Evolutionary conservation across 2,113 vertebrate genomes (phyloP), one percentile per base, ranked within the genome.

Genomic region (Polyodon spathula): DNA sequence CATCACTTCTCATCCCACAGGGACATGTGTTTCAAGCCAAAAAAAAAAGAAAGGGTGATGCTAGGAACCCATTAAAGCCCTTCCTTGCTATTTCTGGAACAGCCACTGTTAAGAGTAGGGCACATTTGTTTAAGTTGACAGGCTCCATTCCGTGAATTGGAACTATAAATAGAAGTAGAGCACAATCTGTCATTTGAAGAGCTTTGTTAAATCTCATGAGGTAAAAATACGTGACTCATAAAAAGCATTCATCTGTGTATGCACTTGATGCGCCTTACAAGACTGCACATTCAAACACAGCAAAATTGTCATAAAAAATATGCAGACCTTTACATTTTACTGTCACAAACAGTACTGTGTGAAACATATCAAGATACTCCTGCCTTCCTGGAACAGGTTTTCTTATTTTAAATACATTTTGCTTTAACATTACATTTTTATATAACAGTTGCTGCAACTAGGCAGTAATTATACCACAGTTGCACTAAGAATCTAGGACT

Each of bases 121-220:
- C 44, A 39, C 43, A 50, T 60, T 38, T 38, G 41, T 60, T 60
- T 39, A 39, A 60, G 59, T n/a, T 60, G 44, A 40, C 59, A 39
- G 59, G 17, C 46, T 60, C 15, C 9, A 17, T n/a, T 58, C 56
- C 56, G 10, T 17, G 40, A 58, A 43, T 58, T 41, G 42, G 39
- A 39, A 43, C 56, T 58, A 58, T 58, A 58, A 43, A 58, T 58
- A 58, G 56, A 17, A n/a, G 41, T 27, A 27, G 38, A 43, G 37
- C 40, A 42, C 39, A 43, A 58, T 58, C 56, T 58, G 56, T 58
- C 56, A 43, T 58, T 42, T 58, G 16, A 41, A 44, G 56, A 43
- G 56, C 56, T 58, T 15, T 37, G 40, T 58, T 58, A 41, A 41
- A 58, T 43, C 56, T 58, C 12, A 41, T 17, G 40, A 44, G 56